phyloP scores from a whole-genome alignment of 2,113 vertebrate species.

The Ptilorrhoa leucosticta region DNA sequence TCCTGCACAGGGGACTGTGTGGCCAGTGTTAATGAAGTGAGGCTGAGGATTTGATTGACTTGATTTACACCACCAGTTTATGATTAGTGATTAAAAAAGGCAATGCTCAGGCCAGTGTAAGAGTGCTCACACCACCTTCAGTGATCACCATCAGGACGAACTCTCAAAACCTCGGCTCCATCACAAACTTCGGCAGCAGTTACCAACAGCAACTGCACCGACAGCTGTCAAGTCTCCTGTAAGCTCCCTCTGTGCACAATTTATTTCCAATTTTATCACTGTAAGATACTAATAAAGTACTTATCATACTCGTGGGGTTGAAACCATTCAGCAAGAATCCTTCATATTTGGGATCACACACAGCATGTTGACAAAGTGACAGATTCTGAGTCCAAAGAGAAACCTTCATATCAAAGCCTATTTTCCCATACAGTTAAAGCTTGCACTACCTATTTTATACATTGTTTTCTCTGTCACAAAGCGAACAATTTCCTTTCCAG shows the following conservation, averaged over 20 bases:
- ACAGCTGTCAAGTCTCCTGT: neutral
- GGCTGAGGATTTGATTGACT: neutral
- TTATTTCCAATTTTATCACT: neutral
- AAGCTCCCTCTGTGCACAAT: neutral
- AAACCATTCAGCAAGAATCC: neutral
- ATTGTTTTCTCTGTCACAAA: neutral
- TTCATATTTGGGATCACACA: neutral
- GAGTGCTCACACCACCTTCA: neutral
- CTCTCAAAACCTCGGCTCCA: neutral
- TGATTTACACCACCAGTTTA: neutral
- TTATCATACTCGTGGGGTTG: neutral
- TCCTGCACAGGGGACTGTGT: neutral
- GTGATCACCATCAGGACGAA: neutral
- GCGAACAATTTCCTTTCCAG: neutral
- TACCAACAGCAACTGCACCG: neutral
- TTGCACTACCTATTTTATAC: neutral
- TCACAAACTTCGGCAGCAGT: rapidly evolving
- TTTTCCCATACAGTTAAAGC: neutral
- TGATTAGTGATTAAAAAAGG: neutral
- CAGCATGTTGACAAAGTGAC: neutral
- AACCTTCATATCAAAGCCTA: neutral
- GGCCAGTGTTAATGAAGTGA: neutral
- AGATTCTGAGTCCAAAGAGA: neutral
- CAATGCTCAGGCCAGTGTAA: neutral
- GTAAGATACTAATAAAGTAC: neutral